Evolutionary conservation across 2,888 invertebrate genomes (phyloP), one percentile per base, ranked within the genome.

Genomic region (Deroplatys truncata): DNA sequence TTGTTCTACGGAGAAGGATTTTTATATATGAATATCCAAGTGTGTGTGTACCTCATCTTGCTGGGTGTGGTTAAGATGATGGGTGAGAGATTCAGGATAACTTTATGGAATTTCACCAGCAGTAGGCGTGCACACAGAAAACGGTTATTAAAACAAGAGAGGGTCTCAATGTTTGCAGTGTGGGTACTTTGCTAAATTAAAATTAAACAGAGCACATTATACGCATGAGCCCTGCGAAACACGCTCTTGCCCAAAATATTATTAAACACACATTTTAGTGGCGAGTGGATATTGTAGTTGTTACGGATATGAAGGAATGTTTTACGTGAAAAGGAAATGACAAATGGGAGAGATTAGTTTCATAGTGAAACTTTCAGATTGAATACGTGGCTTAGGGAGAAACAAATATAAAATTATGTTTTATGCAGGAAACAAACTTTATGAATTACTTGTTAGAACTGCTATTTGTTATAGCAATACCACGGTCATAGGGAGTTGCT

Each of bases 91-190:
- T 86, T n/a, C 7, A 28, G 56, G 86, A 56, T 86, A 20, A 29
- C 82, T 86, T 86, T 82, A 82, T 86, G 86, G 72, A 86, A 86
- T 86, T 86, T 86, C 82, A 86, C 56, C 16, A 86, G 86, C 56
- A 72, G 56, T 72, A 72, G 25, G 9, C 25, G 56, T 72, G 56
- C 56, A 72, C 56, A 56, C 56, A 72, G 20, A 72, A 72, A 72
- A 72, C 56, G 56, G 56, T 72, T 72, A 72, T 72, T 72, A 72
- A 72, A 72, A 72, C 56, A 72, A 72, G 56, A 16, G 56, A 72
- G 56, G 56, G 56, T 43, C 56, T 72, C 56, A 72, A 72, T 72
- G 56, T 72, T 72, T 72, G 56, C 56, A 72, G 56, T 72, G 56
- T 7, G 56, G 20, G 86, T 82, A 86, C 86, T 86, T 86, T 82